These are phyloP conservation scores for Cephus pygmeus DNA, from an alignment of 2,888 invertebrate species.

Conservation along the genomic window DNA sequence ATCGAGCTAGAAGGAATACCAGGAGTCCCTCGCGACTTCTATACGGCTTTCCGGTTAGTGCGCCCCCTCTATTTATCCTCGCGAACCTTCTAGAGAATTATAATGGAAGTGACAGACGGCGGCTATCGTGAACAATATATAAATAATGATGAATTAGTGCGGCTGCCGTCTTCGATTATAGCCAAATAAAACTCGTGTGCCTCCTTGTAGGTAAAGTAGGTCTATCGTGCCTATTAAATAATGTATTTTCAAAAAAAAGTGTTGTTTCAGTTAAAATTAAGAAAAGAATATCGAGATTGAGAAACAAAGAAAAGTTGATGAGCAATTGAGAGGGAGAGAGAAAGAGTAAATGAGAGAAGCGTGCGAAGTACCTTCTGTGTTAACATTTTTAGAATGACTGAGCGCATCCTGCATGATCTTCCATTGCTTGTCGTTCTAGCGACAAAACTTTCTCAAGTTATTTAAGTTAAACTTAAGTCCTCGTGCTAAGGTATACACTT, in stretches of 20 bases:
- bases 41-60: not conserved
- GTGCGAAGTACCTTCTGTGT: not conserved
- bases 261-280: not conserved
- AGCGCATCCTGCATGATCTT: not conserved
- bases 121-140: not conserved
- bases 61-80: not conserved
- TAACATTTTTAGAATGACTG: not conserved
- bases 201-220: not conserved
- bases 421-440: not conserved
- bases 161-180: not conserved
- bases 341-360: not conserved
- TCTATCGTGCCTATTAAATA: not conserved
- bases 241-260: not conserved
- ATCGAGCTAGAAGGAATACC: constrained; percentile 5
- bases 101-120: not conserved
- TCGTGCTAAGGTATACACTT: not conserved
- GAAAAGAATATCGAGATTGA: not conserved
- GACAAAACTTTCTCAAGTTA: not conserved
- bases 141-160: not conserved
- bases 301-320: not conserved
- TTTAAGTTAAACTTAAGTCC: not conserved
- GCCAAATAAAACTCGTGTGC: not conserved
- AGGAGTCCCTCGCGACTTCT: not conserved
- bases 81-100: not conserved
- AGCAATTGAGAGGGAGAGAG: not conserved